Evolutionary conservation across 1,140 invertebrate genomes (phyloP), one percentile per base, ranked within the genome.

Genomic region (Atta cephalotes): DNA sequence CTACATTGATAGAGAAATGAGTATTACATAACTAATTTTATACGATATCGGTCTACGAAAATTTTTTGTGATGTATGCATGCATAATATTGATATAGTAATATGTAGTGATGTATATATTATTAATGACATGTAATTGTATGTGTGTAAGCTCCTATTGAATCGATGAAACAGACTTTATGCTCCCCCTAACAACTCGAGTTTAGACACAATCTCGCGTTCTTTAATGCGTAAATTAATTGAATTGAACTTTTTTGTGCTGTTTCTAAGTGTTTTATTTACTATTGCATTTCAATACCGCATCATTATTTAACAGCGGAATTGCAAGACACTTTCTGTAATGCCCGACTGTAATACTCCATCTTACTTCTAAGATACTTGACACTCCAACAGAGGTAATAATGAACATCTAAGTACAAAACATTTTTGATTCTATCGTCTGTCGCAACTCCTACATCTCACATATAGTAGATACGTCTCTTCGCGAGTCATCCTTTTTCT

Each of bases 261-360:
- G 65, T 9, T 12, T 51, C 66, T 16, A 25, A 25, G 39, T 28
- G 6, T 25, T 31, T 65, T 66, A 53, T 80, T 80, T 45, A 39
- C 28, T n/a, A 5, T 14, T 56, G 74, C 39, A 63, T 35, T 62
- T 62, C 39, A 72, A 82, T 58, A 31, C 16, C 16, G 3, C 53
- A 35, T 7, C 7, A 35, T 82, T 72, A 49, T 35, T 80, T 82
- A 82, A 71, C 35, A 25, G 16, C 18, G 25, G 3, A 60, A 74
- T 74, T 82, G 53, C 68, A 9, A 62, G 25, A 74, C 66, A 14
- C 18, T n/a, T 6, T 45, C 18, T 21, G 31, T 60, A 49, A 60
- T 58, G 60, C 16, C 3, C 53, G n/a, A 49, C 56, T 71, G 0
- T 25, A 25, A 25, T 25, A 25, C 25, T 25, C 25, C 25, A 25